Conservation (phyloP, 2,888 invertebrate species). For the Mimumesa dahlbomi region DNA sequence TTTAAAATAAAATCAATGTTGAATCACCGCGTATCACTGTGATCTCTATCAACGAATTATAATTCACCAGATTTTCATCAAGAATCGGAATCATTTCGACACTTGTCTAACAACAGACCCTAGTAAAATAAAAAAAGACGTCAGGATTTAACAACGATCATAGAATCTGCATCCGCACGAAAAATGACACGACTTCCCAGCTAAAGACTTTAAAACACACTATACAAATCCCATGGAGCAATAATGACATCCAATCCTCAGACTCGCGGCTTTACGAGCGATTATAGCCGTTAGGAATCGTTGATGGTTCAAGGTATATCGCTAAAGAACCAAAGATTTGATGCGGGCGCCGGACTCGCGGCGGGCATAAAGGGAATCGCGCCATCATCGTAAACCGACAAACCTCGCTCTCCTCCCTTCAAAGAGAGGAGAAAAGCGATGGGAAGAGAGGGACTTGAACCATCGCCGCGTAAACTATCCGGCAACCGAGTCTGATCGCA, state of each 20-base stretch:
- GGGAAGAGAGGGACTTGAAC: constrained; percentile 20
- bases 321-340: constrained; percentile 75
- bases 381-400: constrained; percentile 73
- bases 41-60: too few species aligned
- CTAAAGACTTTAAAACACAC: too few species aligned
- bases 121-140: too few species aligned
- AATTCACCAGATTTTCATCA: too few species aligned
- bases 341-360: constrained; percentile 58
- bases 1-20: not conserved
- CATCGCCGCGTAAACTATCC: constrained; percentile 62
- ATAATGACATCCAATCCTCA: constrained; percentile 63
- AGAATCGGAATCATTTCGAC: too few species aligned
- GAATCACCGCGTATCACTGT: not conserved
- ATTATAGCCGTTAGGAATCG: constrained; percentile 71
- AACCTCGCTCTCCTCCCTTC: constrained; percentile 33
- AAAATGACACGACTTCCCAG: constrained; percentile 51
- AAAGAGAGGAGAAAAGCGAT: constrained; percentile 19
- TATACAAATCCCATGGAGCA: too few species aligned
- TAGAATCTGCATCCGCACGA: constrained; percentile 34
- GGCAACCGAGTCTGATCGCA: constrained; percentile 67
- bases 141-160: constrained; percentile 19
- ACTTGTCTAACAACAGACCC: too few species aligned
- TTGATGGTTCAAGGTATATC: constrained; percentile 49
- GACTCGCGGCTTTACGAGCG: constrained; percentile 74
- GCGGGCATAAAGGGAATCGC: constrained; percentile 75